Evolutionary conservation across 2,113 vertebrate species (phyloP), one percentile per base, ranked within the genome.

Genomic region (Phalacrocorax brasilianus): DNA sequence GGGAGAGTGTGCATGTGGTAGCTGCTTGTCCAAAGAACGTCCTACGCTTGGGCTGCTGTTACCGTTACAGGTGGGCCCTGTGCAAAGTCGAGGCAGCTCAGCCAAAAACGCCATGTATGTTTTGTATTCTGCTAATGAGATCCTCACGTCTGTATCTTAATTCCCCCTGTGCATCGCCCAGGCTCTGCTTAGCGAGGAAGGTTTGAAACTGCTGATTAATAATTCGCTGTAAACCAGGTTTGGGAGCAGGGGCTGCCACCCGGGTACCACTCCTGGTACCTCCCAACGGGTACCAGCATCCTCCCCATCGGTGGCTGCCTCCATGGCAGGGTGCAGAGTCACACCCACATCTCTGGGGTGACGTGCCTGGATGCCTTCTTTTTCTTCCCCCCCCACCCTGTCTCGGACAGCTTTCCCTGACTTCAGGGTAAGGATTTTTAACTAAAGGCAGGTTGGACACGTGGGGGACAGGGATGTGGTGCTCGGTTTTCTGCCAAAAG

Each of bases 61-160:
- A 30, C 30, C 5, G 3, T 47, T 50, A 23, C 26, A 33, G 79
- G 35, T 67, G 71, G 75, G 62, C 15, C 45, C 32, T 24, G 28
- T 5, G 47, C 40, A 24, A 75, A 35, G 27, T 9, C 7, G 2
- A 28, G 63, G 44, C 2, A 5, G 50, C 52, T 73, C 4, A 16
- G 52, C 45, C 28, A 21, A 71, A 88, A 59, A 52, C 30, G 10
- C n/a, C 23, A 3, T 1, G 6, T 11, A 20, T 44, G 32, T 6
- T 70, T 52, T 33, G 26, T 35, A 8, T 44, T 32, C 42, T 20
- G 28, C 52, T 74, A 27, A 28, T 0, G 5, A 66, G 35, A 26
- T 42, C 6, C 30, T 52, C 27, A 1, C 0, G 1, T 35, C 42
- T 59, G 2, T 13, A 2, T 10, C 4, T 38, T 42, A 32, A n/a